Evolutionary conservation across 2,113 vertebrate genomes (phyloP).

Genomic region (Copsychus sechellarum): DNA sequence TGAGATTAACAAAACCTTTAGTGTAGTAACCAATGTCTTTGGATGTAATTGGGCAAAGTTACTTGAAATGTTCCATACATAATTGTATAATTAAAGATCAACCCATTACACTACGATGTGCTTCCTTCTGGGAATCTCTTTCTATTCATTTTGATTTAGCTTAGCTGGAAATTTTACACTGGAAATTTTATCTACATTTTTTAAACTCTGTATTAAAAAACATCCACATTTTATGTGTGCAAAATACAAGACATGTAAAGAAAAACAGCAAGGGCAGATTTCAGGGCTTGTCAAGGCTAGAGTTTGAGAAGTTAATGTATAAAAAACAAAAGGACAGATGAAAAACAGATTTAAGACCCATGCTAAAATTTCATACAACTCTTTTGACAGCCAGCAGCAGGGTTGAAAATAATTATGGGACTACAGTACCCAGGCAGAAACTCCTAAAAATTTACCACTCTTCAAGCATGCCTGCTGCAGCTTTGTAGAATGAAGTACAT

Average conservation of each 20-base stretch:
- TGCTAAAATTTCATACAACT: not conserved
- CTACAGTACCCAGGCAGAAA: not conserved
- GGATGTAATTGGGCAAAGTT: not conserved
- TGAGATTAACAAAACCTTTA: slow-evolving; percentile 46
- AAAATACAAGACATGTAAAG: not conserved
- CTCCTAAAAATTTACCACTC: not conserved
- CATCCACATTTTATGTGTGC: not conserved
- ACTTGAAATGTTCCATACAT: not conserved
- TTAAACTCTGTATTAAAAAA: not conserved
- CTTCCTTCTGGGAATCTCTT: not conserved
- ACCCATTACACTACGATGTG: not conserved
- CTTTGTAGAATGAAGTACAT: not conserved
- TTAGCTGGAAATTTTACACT: not conserved
- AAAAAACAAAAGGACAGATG: not conserved
- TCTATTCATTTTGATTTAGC: not conserved
- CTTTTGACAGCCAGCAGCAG: not conserved
- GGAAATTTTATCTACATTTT: not conserved
- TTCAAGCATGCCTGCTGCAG: not conserved
- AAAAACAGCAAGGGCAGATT: not conserved
- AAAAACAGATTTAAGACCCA: not conserved
- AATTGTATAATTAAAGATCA: not conserved
- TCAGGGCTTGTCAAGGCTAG: not conserved
- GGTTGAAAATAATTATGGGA: not conserved
- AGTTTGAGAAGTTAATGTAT: not conserved
- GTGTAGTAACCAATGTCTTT: not conserved